phyloP scores from a whole-genome alignment of 2,888 invertebrate species.

The Morinoia aosen region DNA sequence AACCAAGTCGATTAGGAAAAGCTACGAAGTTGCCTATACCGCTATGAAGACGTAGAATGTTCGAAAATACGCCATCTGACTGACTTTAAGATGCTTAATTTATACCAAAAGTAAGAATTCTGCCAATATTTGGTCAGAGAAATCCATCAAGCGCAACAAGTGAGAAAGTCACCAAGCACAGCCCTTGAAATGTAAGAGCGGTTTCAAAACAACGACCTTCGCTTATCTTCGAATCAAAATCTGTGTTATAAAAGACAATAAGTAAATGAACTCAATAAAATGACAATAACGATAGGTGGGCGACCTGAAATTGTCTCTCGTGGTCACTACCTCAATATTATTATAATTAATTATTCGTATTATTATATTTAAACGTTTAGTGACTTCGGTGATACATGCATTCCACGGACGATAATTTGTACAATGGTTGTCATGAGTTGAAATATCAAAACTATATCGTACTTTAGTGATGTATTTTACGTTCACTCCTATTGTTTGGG shows the following conservation, averaged over 20 bases:
- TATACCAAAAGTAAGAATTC: neutral
- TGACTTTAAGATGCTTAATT: neutral
- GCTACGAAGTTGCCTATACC: too few species aligned
- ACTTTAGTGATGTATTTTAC: slow-evolving; percentile 49
- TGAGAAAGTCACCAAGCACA: neutral
- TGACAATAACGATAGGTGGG: neutral
- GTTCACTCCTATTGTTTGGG: slow-evolving; percentile 41
- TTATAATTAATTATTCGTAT: slow-evolving; percentile 1
- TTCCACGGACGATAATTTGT: slow-evolving; percentile 48
- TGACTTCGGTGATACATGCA: slow-evolving; percentile 24
- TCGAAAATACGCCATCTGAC: too few species aligned
- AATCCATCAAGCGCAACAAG: neutral
- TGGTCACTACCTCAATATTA: slow-evolving; percentile 18
- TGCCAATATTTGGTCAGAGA: neutral
- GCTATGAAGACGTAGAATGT: too few species aligned
- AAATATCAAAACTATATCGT: slow-evolving; percentile 53
- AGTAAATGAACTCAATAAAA: neutral
- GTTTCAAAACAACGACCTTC: neutral
- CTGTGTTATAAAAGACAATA: neutral
- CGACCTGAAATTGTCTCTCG: neutral
- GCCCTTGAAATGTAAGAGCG: neutral
- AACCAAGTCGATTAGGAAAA: too few species aligned
- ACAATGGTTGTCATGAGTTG: slow-evolving; percentile 45
- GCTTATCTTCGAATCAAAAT: neutral
- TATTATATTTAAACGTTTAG: slow-evolving; percentile 31